Conservation (phyloP, 2,113 vertebrate species). For the Ahaetulla prasina region DNA sequence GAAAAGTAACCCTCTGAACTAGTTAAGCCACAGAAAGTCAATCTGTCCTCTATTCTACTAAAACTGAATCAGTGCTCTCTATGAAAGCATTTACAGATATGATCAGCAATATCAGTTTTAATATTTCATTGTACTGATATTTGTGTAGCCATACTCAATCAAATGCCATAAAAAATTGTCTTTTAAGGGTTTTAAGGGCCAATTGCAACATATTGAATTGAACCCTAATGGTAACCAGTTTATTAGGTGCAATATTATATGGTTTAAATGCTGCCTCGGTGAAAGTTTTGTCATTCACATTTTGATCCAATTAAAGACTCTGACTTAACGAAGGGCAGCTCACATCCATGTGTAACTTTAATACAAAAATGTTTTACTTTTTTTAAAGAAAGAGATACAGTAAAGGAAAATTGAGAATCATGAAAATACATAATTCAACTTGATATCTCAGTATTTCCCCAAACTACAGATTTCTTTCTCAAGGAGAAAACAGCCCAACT, state of each 20-base stretch:
- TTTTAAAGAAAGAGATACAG: not conserved
- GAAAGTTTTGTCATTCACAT: not conserved
- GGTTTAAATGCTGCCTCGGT: not conserved
- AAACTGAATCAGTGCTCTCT: not conserved
- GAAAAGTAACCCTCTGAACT: not conserved
- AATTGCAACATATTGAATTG: not conserved
- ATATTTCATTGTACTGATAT: not conserved
- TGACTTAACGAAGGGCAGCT: not conserved
- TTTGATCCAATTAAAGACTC: not conserved
- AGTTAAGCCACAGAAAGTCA: not conserved
- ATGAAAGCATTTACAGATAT: not conserved
- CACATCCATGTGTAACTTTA: not conserved
- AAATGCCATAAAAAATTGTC: not conserved
- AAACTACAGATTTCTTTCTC: not conserved
- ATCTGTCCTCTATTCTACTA: not conserved
- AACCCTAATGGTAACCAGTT: not conserved
- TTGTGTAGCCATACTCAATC: not conserved
- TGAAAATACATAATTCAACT: not conserved
- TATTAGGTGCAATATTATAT: not conserved
- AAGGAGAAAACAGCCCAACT: no score
- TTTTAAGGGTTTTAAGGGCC: not conserved
- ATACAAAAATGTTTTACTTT: not conserved
- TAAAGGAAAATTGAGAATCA: not conserved
- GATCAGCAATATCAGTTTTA: not conserved
- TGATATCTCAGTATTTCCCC: not conserved